These are phyloP conservation scores for Spheniscus mendiculus DNA, from an alignment of 2,113 vertebrate species.

Conservation along the genomic window DNA sequence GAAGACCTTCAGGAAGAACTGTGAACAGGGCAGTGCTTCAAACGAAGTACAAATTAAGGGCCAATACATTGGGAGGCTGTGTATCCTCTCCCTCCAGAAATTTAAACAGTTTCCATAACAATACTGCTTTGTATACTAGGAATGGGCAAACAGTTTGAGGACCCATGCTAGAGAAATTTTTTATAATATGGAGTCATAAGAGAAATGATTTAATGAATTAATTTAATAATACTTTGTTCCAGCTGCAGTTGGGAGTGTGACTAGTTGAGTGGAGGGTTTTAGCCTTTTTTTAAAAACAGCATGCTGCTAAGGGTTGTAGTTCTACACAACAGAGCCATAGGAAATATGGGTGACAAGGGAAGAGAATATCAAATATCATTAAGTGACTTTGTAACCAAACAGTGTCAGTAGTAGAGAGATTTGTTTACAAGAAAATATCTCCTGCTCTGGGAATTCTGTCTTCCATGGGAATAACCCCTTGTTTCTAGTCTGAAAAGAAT, in stretches of 20 bases:
- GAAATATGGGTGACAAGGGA: not conserved
- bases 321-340: not conserved
- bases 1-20: not conserved
- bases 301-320: not conserved
- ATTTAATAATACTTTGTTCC: not conserved
- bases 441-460: not conserved
- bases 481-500: not conserved
- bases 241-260: not conserved
- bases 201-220: not conserved
- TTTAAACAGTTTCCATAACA: not conserved
- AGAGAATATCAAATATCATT: not conserved
- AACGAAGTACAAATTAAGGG: not conserved
- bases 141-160: not conserved
- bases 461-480: not conserved
- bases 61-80: not conserved
- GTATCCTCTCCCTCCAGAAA: not conserved
- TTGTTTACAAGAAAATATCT: not conserved
- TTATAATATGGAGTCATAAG: not conserved
- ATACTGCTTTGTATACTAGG: not conserved
- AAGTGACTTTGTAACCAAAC: not conserved
- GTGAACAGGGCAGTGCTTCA: not conserved
- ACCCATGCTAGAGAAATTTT: not conserved
- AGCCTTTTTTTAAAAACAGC: not conserved
- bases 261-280: not conserved
- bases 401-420: not conserved